Conservation (phyloP, 2,888 invertebrate species). For the Dyspetes luteomarginatus region DNA sequence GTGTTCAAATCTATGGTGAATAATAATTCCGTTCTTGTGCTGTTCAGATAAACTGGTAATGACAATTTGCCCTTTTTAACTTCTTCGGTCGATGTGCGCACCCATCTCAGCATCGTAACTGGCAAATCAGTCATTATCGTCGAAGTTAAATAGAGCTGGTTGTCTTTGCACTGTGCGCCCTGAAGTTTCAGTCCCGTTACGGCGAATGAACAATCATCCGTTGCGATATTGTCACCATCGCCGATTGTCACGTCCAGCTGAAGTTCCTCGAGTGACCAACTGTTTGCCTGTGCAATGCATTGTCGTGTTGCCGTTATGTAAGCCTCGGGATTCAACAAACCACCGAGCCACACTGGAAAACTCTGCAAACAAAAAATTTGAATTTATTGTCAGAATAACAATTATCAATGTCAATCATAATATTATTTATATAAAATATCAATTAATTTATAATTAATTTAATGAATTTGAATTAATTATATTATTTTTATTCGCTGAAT, state of each 20-base stretch:
- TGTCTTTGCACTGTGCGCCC: conserved; percentile 97
- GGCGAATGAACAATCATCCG: conserved; percentile 87
- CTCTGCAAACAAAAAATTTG: conserved; percentile 89
- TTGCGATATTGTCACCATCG: conserved; percentile 85
- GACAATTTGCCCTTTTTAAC: conserved; percentile 88
- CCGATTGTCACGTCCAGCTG: conserved; percentile 91
- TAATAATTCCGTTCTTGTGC: conserved; percentile 96
- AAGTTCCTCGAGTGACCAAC: conserved; percentile 98
- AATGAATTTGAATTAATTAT: background rate
- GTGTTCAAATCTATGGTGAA: conserved; percentile 98
- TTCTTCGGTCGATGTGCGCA: conserved; percentile 86
- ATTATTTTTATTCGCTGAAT: too few relatives aligned
- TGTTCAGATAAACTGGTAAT: conserved; percentile 98
- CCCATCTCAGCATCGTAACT: conserved; percentile 95
- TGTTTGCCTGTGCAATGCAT: conserved; percentile 98
- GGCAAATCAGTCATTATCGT: conserved; percentile 98
- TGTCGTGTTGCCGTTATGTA: conserved; percentile 99
- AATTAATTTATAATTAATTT: conserved; percentile 18
- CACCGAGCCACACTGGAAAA: conserved; percentile 98
- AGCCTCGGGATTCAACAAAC: conserved; percentile 98
- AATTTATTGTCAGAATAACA: conserved; percentile 51
- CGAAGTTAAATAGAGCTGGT: conserved; percentile 94
- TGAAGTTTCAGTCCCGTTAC: conserved; percentile 95
- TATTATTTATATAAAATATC: conserved; percentile 7
- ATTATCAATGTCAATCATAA: conserved; percentile 4